Evolutionary conservation across 2,113 vertebrate genomes (phyloP).

Genomic region (Proterorhinus semilunaris): DNA sequence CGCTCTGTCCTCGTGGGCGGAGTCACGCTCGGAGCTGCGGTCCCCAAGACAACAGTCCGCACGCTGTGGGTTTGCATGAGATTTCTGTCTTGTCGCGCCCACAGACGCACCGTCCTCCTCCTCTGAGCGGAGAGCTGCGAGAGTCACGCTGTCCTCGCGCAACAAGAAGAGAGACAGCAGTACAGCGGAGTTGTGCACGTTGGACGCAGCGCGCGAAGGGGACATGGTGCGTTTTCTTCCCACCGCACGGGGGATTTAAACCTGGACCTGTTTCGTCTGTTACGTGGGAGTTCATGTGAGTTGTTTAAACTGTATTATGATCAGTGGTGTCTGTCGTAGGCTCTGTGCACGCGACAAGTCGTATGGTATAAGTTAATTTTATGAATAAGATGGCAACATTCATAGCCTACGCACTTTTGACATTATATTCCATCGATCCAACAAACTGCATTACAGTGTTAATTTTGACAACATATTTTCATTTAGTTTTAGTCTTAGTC

Average conservation of each 20-base stretch:
- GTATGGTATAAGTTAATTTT: too few relatives aligned
- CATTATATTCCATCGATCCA: too few relatives aligned
- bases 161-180: too few relatives aligned
- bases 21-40: neutral
- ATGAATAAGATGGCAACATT: too few relatives aligned
- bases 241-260: neutral
- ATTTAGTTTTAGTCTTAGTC: too few relatives aligned
- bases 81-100: neutral
- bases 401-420: too few relatives aligned
- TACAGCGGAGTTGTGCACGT: neutral
- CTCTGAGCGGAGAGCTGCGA: neutral
- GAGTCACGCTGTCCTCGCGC: neutral
- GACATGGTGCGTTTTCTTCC: conserved; percentile 14
- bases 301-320: neutral
- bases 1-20: neutral
- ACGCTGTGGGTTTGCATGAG: neutral
- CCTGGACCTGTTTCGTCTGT: neutral
- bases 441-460: too few relatives aligned
- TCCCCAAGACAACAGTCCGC: neutral
- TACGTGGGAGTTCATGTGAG: conserved; percentile 20
- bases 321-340: neutral
- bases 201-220: conserved; percentile 7
- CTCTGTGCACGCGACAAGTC: too few relatives aligned
- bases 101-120: neutral
- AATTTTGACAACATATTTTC: too few relatives aligned